Evolutionary conservation across 2,888 invertebrate genomes (phyloP), one percentile per base, ranked within the genome.

Genomic region (Stenodera caucasica): DNA sequence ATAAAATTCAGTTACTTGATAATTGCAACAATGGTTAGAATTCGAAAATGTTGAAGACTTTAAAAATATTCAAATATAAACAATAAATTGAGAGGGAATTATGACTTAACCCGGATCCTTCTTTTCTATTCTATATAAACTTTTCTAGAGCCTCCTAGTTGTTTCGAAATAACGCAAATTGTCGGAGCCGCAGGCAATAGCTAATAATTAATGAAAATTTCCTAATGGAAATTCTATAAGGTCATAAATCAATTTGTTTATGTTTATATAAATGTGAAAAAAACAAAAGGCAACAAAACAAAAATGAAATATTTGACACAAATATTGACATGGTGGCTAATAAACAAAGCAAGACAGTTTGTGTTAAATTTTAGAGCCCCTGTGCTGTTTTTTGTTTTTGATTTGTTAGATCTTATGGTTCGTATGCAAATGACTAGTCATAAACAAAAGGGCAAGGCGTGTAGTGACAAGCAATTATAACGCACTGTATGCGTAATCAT

Each of bases 381-480:
- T 40, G 55, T 53, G 54, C 37, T 54, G 58, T 29, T 14, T 29
- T 33, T 33, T 51, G 33, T 37, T 55, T 40, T 55, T 40, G 59
- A 55, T 57, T 52, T 53, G 45, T 49, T 45, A 49, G 53, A 30
- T 52, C 49, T 50, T 49, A 37, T 49, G 32, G 58, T 58, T 15
- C 58, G 65, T 74, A 76, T 76, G 76, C 70, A 75, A 76, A 76
- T 75, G 73, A 68, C 62, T 55, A 63, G 70, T 67, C 67, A 75
- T 76, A 76, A 76, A 76, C 76, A 75, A 76, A 45, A 75, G 70
- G 72, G 60, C 68, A 55, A 61, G 69, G 73, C 69, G 73, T 75
- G 73, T 75, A 74, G 75, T 74, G 76, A 76, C 76, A 76, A 75
- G 72, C 74, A 76, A 76, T 76, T 76, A 75, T 75, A 74, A 74